phyloP scores from a whole-genome alignment of 2,888 invertebrate species.

The Herminia tarsipennalis region DNA sequence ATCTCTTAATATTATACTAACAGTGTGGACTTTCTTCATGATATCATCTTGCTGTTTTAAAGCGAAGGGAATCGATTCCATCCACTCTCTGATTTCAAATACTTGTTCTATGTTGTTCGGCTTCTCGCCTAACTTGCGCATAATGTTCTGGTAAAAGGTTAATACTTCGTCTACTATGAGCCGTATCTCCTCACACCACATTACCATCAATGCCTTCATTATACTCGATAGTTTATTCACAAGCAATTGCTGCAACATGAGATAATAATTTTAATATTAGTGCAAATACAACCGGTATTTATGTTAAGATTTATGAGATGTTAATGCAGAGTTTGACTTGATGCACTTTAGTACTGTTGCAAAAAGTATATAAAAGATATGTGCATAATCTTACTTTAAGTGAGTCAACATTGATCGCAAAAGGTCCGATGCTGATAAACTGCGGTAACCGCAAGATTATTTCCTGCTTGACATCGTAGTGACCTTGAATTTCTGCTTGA shows the following conservation, averaged over 20 bases:
- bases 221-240: slow-evolving; percentile 90
- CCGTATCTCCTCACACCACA: slow-evolving; percentile 89
- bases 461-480: slow-evolving; percentile 87
- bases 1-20: no score
- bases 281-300: no score
- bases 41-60: slow-evolving; percentile 87
- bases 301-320: no score
- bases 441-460: slow-evolving; percentile 89
- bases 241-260: slow-evolving; percentile 84
- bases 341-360: no score
- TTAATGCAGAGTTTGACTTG: no score
- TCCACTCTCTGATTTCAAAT: slow-evolving; percentile 92
- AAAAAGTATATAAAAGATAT: no score
- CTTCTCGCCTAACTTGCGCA: slow-evolving; percentile 88
- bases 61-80: slow-evolving; percentile 90
- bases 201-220: slow-evolving; percentile 88
- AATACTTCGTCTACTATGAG: slow-evolving; percentile 87
- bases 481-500: slow-evolving; percentile 89
- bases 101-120: slow-evolving; percentile 93
- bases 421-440: slow-evolving; percentile 92
- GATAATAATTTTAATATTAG: no score
- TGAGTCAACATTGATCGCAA: slow-evolving; percentile 88
- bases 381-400: slow-evolving; percentile 79
- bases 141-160: slow-evolving; percentile 82
- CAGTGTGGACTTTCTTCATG: slow-evolving; percentile 84